These are phyloP conservation scores for Euglossa dilemma DNA, from an alignment of 1,140 invertebrate genomes.

Conservation along the genomic window DNA sequence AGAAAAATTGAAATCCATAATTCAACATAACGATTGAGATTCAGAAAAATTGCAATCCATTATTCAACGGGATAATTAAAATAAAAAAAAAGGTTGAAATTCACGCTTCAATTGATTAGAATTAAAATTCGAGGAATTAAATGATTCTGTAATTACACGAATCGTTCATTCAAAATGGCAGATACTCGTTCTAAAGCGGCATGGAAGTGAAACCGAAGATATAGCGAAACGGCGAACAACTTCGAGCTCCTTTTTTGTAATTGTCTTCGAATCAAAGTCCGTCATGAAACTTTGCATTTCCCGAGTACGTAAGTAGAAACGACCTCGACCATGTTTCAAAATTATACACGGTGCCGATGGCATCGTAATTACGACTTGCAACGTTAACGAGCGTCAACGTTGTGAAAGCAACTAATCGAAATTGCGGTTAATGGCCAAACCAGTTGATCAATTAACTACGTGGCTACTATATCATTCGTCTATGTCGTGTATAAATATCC, in stretches of 20 bases:
- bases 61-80: too few species aligned
- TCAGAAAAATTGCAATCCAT: too few species aligned
- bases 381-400: conserved; percentile 33
- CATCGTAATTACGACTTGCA: conserved; percentile 21
- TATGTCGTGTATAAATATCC: background rate
- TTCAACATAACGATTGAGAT: too few species aligned
- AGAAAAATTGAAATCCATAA: too few species aligned
- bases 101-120: too few species aligned
- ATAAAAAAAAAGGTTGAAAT: too few species aligned
- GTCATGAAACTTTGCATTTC: background rate
- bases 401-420: conserved; percentile 28
- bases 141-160: too few species aligned
- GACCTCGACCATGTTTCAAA: conserved; percentile 11
- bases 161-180: too few species aligned
- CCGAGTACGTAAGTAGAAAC: background rate
- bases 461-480: conserved; percentile 17
- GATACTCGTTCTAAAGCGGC: too few species aligned
- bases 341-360: background rate
- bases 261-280: background rate
- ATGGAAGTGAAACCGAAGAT: too few species aligned
- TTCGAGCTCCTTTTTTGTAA: background rate
- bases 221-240: too few species aligned
- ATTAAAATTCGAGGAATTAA: too few species aligned
- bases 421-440: conserved; percentile 34
- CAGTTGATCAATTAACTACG: conserved; percentile 21